These are phyloP conservation scores for Dolichallabes microphthalmus DNA, from an alignment of 2,113 vertebrate genomes.

Conservation along the genomic window DNA sequence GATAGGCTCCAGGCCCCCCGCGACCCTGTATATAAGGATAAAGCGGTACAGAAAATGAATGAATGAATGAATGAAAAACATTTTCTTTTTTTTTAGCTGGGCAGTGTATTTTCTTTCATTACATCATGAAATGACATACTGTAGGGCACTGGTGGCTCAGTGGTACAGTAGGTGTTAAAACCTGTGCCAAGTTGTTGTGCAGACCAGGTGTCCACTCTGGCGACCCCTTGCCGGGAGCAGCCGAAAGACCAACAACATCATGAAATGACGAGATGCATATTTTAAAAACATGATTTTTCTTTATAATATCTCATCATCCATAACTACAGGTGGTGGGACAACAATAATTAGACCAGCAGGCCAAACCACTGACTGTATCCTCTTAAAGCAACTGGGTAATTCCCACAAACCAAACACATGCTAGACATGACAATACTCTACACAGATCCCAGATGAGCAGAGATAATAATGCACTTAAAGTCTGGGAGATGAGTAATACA, in stretches of 20 bases:
- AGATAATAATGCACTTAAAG: conserved; percentile 7
- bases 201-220: too few relatives aligned
- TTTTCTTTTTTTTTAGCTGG: too few relatives aligned
- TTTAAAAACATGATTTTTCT: background rate
- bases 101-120: background rate
- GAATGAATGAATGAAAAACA: too few relatives aligned
- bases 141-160: too few relatives aligned
- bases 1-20: too few relatives aligned
- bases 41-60: too few relatives aligned
- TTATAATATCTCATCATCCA: background rate
- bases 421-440: conserved; percentile 35
- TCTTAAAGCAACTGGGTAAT: background rate
- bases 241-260: too few relatives aligned
- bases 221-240: too few relatives aligned
- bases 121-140: background rate
- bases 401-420: conserved; percentile 10
- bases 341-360: conserved; percentile 22
- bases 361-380: conserved; percentile 9
- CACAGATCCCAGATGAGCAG: background rate
- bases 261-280: background rate
- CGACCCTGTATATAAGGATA: too few relatives aligned
- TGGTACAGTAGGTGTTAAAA: too few relatives aligned
- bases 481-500: conserved; percentile 23
- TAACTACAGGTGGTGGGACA: background rate
- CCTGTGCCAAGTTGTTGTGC: too few relatives aligned